Evolutionary conservation across 2,113 vertebrate species (phyloP).

Genomic region (Leiothrix lutea): DNA sequence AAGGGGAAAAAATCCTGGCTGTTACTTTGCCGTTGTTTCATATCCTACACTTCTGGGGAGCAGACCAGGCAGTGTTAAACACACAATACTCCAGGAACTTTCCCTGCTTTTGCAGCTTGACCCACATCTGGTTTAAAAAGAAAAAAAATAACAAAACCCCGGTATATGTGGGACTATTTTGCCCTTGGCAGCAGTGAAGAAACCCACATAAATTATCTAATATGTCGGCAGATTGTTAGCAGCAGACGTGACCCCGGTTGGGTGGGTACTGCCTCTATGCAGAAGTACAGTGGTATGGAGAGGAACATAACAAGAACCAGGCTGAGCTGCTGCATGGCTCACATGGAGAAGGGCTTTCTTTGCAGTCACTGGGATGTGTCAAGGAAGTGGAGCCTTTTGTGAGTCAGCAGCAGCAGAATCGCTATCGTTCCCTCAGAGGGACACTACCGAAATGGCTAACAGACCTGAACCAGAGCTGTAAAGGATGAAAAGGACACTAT

Average conservation of each 20-base stretch:
- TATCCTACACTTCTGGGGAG: not conserved
- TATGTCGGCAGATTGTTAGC: conserved; percentile 55
- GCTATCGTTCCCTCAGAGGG: not conserved
- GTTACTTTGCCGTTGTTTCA: not conserved
- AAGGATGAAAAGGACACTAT: not conserved
- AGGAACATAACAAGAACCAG: conserved; percentile 47
- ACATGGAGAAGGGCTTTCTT: conserved; percentile 6
- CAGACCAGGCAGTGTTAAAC: not conserved
- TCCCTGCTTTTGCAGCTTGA: not conserved
- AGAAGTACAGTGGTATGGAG: not conserved
- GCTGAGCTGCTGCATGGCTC: conserved; percentile 2
- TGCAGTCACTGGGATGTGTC: conserved; percentile 22
- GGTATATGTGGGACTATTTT: conserved; percentile 31
- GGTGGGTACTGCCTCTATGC: not conserved
- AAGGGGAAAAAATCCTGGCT: not conserved
- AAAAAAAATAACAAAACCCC: not conserved
- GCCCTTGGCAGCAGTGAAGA: conserved; percentile 34
- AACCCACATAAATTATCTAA: conserved; percentile 35
- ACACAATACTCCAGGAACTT: not conserved
- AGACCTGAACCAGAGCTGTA: not conserved
- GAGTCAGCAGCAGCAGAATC: not conserved
- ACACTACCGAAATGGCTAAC: conserved; percentile 20
- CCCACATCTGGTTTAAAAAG: not conserved
- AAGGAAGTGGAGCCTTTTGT: conserved; percentile 45
- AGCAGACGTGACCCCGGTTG: conserved; percentile 36